Conservation (phyloP, 2,797 vertebrate genomes). For the Triplophysa bombifrons region DNA sequence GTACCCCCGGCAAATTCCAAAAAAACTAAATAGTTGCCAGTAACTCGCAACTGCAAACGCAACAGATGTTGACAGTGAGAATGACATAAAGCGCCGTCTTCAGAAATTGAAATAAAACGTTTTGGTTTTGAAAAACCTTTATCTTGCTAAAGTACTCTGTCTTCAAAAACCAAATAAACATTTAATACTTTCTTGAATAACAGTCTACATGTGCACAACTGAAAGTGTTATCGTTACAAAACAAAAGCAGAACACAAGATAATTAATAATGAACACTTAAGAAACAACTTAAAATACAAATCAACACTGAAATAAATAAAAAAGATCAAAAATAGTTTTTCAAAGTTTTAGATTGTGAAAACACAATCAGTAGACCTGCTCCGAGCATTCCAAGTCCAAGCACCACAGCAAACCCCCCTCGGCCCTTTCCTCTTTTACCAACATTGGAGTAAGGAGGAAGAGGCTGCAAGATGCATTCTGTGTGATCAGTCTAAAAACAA, state of each 20-base stretch:
- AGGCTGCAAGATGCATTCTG: constrained; percentile 69
- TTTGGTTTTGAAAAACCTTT: not conserved
- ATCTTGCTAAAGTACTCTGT: not conserved
- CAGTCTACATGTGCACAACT: constrained; percentile 5
- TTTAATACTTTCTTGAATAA: constrained; percentile 6
- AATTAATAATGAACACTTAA: constrained; percentile 21
- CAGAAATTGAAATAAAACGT: not conserved
- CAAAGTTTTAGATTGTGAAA: constrained; percentile 59
- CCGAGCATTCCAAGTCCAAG: constrained; percentile 72
- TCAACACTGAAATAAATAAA: constrained; percentile 13
- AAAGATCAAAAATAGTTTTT: constrained; percentile 44
- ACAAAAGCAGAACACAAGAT: constrained; percentile 13
- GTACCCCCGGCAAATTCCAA: constrained; percentile 29
- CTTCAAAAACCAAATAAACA: constrained; percentile 5
- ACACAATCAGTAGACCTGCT: constrained; percentile 73
- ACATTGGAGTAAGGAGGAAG: constrained; percentile 62
- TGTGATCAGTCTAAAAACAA: constrained; percentile 74
- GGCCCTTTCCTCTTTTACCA: constrained; percentile 62
- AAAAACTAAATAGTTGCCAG: not conserved
- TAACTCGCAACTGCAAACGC: not conserved
- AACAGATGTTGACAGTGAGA: not conserved
- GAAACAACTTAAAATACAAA: constrained; percentile 39
- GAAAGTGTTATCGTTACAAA: constrained; percentile 20
- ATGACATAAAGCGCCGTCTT: not conserved
- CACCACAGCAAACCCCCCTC: constrained; percentile 62